phyloP scores from a whole-genome alignment of 2,113 vertebrate genomes.

The Gallinago undulata region DNA sequence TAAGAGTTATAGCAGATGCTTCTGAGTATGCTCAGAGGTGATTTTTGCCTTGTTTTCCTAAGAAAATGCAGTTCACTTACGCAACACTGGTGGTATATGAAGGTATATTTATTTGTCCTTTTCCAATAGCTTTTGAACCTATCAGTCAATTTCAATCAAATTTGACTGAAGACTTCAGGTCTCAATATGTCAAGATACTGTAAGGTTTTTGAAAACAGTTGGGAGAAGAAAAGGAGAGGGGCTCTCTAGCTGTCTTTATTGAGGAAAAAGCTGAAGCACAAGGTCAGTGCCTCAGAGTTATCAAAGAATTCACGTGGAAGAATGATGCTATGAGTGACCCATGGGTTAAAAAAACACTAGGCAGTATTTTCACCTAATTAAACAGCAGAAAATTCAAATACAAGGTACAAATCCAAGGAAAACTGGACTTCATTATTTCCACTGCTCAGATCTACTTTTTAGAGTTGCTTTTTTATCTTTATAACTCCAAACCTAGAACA shows the following conservation, averaged over 20 bases:
- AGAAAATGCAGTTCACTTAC: background rate
- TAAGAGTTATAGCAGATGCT: background rate
- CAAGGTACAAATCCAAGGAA: background rate
- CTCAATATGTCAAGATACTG: background rate
- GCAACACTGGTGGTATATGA: background rate
- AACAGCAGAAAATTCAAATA: background rate
- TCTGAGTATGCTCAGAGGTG: background rate
- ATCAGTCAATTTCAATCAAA: background rate
- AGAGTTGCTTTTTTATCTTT: background rate
- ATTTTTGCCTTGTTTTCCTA: background rate
- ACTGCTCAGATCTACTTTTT: background rate
- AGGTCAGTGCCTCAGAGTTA: background rate
- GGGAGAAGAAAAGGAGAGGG: background rate
- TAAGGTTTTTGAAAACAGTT: background rate
- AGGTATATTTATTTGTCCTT: background rate
- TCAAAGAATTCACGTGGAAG: background rate
- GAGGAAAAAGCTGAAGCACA: background rate
- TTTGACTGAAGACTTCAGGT: background rate
- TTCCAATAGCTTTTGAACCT: background rate
- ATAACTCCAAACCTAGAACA: background rate
- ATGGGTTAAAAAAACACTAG: background rate
- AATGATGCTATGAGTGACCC: background rate
- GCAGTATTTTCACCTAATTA: background rate
- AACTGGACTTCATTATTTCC: background rate
- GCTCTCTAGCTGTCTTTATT: background rate